A percentile compares a stretch with the other conserved stretches of the same genome.
phyloP scores from a whole-genome alignment of 2,888 invertebrate genomes.

The Petrophora chlorosata region DNA sequence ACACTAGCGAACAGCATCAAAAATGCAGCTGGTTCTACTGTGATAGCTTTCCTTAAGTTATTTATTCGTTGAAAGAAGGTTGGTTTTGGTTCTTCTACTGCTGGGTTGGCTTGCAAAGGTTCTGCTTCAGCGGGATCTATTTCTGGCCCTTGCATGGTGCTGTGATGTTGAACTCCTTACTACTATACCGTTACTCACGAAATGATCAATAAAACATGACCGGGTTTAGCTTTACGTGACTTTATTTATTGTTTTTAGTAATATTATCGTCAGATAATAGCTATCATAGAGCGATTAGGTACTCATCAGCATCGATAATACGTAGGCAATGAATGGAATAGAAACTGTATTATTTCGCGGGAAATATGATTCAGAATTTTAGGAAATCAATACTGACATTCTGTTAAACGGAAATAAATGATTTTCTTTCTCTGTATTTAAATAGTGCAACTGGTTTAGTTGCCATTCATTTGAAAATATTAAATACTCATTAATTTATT shows the following conservation, averaged over 20 bases:
- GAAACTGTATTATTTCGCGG: background rate
- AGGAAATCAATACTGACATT: background rate
- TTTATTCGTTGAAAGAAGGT: slow-evolving; percentile 26
- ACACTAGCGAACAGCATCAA: slow-evolving; percentile 45
- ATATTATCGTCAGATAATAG: slow-evolving; percentile 29
- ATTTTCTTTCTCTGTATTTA: no score
- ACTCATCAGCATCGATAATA: background rate
- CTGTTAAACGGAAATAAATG: background rate
- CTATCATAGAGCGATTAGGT: slow-evolving; percentile 25
- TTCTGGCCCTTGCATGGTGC: slow-evolving; percentile 15
- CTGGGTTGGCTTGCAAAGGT: slow-evolving; percentile 18
- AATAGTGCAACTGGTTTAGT: no score
- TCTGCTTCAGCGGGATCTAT: slow-evolving; percentile 18
- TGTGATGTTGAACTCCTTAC: no score
- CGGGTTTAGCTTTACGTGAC: background rate
- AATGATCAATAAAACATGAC: slow-evolving; percentile 1
- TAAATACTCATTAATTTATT: no score
- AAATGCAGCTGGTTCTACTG: slow-evolving; percentile 47
- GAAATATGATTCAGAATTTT: slow-evolving; percentile 7
- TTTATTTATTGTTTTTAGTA: slow-evolving; percentile 22
- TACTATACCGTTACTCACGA: slow-evolving; percentile 1
- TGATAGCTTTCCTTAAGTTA: slow-evolving; percentile 33
- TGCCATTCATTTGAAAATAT: no score
- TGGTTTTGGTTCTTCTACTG: slow-evolving; percentile 9
- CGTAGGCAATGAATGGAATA: no score